Evolutionary conservation across 2,797 vertebrate species (phyloP).

Genomic region (Gallinago solitaria): DNA sequence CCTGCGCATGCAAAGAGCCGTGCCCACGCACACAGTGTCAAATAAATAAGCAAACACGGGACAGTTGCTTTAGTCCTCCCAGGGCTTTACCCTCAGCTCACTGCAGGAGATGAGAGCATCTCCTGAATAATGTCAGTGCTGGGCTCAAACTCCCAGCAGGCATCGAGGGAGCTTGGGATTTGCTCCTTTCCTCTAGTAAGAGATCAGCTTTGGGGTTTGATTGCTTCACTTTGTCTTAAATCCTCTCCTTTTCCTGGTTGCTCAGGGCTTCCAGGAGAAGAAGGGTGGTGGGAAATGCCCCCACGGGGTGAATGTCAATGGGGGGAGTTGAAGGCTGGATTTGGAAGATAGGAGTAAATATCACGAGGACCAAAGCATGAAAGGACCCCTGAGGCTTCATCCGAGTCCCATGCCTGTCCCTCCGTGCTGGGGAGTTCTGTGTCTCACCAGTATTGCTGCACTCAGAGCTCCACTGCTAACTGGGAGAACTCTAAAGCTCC

Average conservation of each 20-base stretch:
- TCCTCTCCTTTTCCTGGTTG: neutral
- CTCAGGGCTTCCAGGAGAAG: neutral
- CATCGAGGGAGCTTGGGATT: accelerated
- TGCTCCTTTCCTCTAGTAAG: neutral
- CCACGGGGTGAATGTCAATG: neutral
- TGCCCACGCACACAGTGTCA: neutral
- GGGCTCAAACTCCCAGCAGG: neutral
- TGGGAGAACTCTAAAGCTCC: neutral
- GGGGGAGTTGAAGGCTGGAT: neutral
- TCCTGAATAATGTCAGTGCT: neutral
- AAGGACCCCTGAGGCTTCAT: neutral
- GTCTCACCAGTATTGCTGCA: neutral
- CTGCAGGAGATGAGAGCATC: neutral
- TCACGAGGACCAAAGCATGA: neutral
- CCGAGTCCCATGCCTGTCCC: accelerated
- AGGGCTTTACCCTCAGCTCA: neutral
- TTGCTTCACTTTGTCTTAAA: neutral
- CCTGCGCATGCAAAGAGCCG: neutral
- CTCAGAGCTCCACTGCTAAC: neutral
- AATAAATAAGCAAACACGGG: neutral
- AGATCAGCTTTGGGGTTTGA: neutral
- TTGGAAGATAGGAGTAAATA: neutral
- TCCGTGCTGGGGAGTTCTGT: neutral
- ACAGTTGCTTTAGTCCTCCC: neutral
- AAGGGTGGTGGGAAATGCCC: neutral